Percentiles rank a stretch among this genome's conserved stretches.
Evolutionary conservation across 2,888 invertebrate species (phyloP).

Genomic region (Ethmia dodecea): DNA sequence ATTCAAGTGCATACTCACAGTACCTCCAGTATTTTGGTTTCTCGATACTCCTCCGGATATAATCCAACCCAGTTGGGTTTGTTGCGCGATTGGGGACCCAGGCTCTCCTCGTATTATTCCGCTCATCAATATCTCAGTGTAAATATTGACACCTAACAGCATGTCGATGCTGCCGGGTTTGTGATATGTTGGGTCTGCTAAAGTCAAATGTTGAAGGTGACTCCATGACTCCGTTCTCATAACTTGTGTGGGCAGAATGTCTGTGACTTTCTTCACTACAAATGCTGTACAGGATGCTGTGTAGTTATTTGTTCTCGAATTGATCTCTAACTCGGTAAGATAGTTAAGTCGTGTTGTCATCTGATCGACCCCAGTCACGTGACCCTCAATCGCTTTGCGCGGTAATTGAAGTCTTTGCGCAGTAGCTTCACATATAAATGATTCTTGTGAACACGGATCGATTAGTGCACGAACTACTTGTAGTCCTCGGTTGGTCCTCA

Average conservation of each 20-base stretch:
- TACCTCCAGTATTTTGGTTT: too few relatives aligned
- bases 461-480: conserved; percentile 14
- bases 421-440: conserved; percentile 17
- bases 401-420: conserved; percentile 15
- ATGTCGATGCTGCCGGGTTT: conserved; percentile 19
- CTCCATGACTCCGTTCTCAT: neutral
- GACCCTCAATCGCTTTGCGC: conserved; percentile 12
- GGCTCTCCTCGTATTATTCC: conserved; percentile 17
- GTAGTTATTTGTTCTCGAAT: neutral
- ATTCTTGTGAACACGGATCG: conserved; percentile 21
- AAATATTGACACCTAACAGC: conserved; percentile 18
- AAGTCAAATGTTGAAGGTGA: neutral
- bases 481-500: neutral
- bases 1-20: conserved; percentile 7
- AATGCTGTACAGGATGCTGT: neutral
- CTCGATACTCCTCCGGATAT: conserved; percentile 20
- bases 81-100: conserved; percentile 15
- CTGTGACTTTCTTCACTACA: neutral
- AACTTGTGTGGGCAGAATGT: neutral
- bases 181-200: neutral
- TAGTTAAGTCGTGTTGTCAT: conserved; percentile 18
- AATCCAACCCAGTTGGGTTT: conserved; percentile 20
- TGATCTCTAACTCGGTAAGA: conserved; percentile 12
- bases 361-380: conserved; percentile 17
- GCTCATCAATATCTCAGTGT: conserved; percentile 16